Evolutionary conservation across 1,140 invertebrate genomes (phyloP), one percentile per base, ranked within the genome.

Genomic region (Dendrolimus punctatus): DNA sequence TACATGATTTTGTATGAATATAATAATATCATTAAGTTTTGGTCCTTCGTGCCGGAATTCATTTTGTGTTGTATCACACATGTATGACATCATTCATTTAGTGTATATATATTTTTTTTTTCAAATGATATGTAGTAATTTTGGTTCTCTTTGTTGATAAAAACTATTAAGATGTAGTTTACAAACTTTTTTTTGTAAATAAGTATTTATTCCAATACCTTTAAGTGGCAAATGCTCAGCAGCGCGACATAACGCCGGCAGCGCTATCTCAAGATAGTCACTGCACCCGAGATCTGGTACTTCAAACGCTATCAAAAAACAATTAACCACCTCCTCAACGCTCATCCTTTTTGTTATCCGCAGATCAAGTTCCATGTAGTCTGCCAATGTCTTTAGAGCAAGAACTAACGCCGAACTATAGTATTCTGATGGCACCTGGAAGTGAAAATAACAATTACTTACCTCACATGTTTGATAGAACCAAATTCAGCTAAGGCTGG

Each of bases 221-320:
- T 90, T 83, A 0, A 95, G 68, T 0, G 94, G 90, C 57, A 98
- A 85, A 66, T 91, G 89, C 55, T 92, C 91, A 0, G 92, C 90
- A 5, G 94, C 94, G 72, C 93, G 91, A 65, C 95, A 97, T 41
- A 98, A 82, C 62, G 92, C 91, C 6, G 95, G 95, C 46, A 96
- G 86, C 0, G 94, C 95, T 40, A 91, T 90, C 76, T 97, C 95
- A 62, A 96, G 80, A 78, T 95, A 96, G 74, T 96, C 95, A 37
- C 73, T 81, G 49, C 80, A 85, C 67, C 94, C 93, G 38, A 97
- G 88, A 53, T 92, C 91, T 6, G 95, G 95, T 60, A 97, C 93
- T 87, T 98, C 96, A 73, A 96, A 94, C 9, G 96, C 92, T 58
- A 97, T 96, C 36, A 97, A 88, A 65, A 97, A 93, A 43, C 95